A percentile compares a stretch with the other conserved stretches of the same genome.
phyloP scores from a whole-genome alignment of 2,888 invertebrate genomes.

The Idaea biselata region DNA sequence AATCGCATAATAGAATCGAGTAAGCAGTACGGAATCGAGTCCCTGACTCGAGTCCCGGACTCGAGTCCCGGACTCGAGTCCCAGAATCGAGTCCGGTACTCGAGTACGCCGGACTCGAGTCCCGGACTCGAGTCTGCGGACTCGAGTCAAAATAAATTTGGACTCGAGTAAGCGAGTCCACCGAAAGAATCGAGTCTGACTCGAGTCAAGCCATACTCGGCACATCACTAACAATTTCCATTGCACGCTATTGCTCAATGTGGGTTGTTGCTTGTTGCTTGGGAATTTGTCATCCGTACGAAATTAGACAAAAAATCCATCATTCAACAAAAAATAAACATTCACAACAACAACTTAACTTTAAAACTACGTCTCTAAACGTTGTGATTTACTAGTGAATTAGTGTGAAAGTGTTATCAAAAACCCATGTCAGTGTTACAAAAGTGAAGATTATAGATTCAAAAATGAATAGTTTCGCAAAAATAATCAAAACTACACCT shows the following conservation, averaged over 20 bases:
- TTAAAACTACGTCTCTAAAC: constrained; percentile 5
- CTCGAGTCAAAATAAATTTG: too few relatives aligned
- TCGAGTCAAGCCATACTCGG: too few relatives aligned
- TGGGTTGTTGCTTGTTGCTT: constrained; percentile 4
- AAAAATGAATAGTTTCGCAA: constrained; percentile 64
- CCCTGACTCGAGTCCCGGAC: too few relatives aligned
- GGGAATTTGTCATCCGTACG: constrained; percentile 37
- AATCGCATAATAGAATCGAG: too few relatives aligned
- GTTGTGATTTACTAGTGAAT: constrained; percentile 27
- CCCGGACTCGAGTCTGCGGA: too few relatives aligned
- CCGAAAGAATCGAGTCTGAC: too few relatives aligned
- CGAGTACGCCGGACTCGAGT: too few relatives aligned
- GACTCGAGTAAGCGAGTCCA: too few relatives aligned
- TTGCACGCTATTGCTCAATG: constrained; percentile 23
- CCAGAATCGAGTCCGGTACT: too few relatives aligned
- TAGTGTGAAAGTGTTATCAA: constrained; percentile 33
- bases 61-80: too few relatives aligned
- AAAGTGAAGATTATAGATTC: constrained; percentile 25
- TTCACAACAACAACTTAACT: constrained; percentile 4
- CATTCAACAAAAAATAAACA: constrained; percentile 8
- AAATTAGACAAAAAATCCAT: constrained; percentile 38
- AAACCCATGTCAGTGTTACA: constrained; percentile 33
- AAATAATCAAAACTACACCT: constrained; percentile 87
- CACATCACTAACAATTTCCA: too few relatives aligned
- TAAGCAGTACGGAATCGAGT: too few relatives aligned